Evolutionary conservation across 1,140 invertebrate genomes (phyloP), one percentile per base, ranked within the genome.

Genomic region (Drosophila orosa): DNA sequence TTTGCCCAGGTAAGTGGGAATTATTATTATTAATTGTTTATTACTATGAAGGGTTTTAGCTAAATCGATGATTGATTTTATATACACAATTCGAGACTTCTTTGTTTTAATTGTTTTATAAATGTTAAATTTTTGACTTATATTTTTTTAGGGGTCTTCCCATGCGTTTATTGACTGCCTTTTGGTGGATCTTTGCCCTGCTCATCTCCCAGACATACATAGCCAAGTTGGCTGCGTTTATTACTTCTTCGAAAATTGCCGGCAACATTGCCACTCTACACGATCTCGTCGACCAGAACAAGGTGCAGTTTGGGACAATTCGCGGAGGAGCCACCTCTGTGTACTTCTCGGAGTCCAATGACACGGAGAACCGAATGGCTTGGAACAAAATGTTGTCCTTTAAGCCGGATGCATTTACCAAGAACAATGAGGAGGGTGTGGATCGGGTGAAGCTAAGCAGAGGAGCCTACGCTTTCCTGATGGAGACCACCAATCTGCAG

Each of bases 171-270:
- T 94, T 97, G 0, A 95, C 96, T 0, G 96, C 95, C 0, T 96
- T 97, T 92, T 99, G 98, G 97, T 98, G 97, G 97, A 98, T 98
- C 79, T 99, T 98, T 89, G 96, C 97, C 0, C 93, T 99, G 35
- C 98, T 99, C 47, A 97, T 99, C 91, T 97, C 97, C 12, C 97
- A 97, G 1, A 98, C 97, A 0, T 99, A 99, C 91, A 99, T 98
- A 1, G 98, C 98, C 13, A 98, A 99, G 92, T 93, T 99, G 72
- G 97, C 98, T 5, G 97, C 98, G 3, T 99, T 98, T 78, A 93
- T 99, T 31, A 99, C 98, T 0, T 95, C 96, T 4, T 96, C 96
- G 5, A 93, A 96, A 65, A 95, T 98, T 93, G 95, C 96, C 6
- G 94, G 95, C n/a, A 95, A 96, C 0, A 98, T 99, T 19, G 94